These are phyloP conservation scores for Leiothrix lutea DNA, from an alignment of 2,113 vertebrate species.

Conservation along the genomic window DNA sequence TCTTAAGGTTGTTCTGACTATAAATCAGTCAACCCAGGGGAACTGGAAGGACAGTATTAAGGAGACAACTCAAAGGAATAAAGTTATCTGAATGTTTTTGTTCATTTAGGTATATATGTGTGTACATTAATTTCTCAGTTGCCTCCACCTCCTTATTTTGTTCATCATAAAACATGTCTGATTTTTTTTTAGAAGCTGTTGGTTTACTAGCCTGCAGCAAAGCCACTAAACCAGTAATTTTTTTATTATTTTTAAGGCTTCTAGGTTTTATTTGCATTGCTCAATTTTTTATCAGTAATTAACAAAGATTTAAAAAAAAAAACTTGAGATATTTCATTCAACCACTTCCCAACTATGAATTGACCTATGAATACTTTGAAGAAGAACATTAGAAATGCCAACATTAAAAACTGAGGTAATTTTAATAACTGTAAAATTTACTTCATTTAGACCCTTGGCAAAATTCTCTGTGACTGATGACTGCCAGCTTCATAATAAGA, in stretches of 20 bases:
- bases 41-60: accelerated
- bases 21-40: background rate
- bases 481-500: background rate
- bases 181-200: background rate
- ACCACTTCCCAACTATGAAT: background rate
- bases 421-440: background rate
- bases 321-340: background rate
- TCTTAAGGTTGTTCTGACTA: background rate
- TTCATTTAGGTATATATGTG: background rate
- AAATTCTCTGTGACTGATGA: background rate
- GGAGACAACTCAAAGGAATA: background rate
- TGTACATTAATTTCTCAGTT: background rate
- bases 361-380: background rate
- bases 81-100: background rate
- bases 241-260: background rate
- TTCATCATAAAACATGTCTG: background rate
- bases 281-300: background rate
- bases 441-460: background rate
- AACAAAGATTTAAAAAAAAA: background rate
- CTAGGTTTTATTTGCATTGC: background rate
- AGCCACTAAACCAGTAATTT: background rate
- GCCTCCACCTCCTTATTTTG: background rate
- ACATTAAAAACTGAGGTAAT: background rate
- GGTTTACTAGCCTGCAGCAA: background rate
- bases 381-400: background rate